A percentile compares a stretch with the other conserved stretches of the same genome.
Evolutionary conservation across 2,797 vertebrate genomes (phyloP).

Genomic region (Tauraco hartlaubi): DNA sequence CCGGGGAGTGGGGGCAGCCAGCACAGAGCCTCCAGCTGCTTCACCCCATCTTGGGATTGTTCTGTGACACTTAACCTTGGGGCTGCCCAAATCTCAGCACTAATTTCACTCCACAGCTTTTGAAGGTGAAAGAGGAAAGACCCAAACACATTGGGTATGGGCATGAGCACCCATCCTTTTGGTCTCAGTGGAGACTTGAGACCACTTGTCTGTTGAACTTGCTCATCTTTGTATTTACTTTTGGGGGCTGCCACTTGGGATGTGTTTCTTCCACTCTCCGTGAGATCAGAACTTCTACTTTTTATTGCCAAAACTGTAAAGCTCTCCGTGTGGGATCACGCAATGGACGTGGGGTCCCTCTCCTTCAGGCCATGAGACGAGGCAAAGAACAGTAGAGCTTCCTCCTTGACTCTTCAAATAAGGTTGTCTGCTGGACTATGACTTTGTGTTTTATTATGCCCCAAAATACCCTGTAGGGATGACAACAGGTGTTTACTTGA

Average conservation of each 20-base stretch:
- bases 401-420: neutral
- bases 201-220: neutral
- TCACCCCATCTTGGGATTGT: neutral
- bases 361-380: neutral
- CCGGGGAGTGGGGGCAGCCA: accelerated
- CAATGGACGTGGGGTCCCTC: too few relatives aligned
- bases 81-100: neutral
- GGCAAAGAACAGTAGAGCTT: neutral
- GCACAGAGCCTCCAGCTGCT: neutral
- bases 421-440: neutral
- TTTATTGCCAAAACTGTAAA: neutral
- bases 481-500: neutral
- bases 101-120: neutral
- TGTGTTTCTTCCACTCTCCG: neutral
- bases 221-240: neutral
- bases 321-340: neutral
- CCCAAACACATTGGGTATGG: neutral
- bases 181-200: neutral
- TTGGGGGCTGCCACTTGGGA: neutral
- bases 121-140: neutral
- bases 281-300: neutral
- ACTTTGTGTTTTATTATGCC: neutral
- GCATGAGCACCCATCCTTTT: neutral
- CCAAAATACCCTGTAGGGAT: neutral
- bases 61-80: neutral